Conservation (phyloP, 2,113 vertebrate genomes). For the Vimba vimba region DNA sequence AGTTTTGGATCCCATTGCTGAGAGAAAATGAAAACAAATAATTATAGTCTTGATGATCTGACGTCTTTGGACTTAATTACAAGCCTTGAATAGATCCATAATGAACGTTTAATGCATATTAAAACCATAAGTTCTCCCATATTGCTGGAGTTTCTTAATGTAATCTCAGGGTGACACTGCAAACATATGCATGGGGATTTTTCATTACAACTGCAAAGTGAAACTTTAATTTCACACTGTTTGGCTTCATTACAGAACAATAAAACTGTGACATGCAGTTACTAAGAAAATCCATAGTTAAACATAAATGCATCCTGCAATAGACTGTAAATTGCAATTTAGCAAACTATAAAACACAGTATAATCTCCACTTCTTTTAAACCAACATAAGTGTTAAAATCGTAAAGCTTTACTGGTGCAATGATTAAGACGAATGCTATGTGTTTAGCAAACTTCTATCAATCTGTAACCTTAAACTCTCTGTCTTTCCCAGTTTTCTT, state of each 20-base stretch:
- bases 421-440: background rate
- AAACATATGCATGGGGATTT: background rate
- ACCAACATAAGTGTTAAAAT: background rate
- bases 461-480: background rate
- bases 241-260: background rate
- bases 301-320: background rate
- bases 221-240: background rate
- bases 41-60: background rate
- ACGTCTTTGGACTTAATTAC: conserved; percentile 26
- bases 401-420: background rate
- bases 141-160: conserved; percentile 1
- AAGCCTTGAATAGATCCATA: conserved; percentile 4
- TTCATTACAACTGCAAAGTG: conserved; percentile 1
- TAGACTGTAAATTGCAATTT: background rate
- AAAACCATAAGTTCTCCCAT: background rate
- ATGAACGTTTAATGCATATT: background rate
- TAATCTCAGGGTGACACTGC: background rate
- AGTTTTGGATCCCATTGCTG: background rate
- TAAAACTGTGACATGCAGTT: background rate
- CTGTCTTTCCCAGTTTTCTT: too few species aligned
- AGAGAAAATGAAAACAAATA: background rate
- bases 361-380: background rate
- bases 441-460: background rate
- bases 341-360: background rate
- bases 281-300: background rate